Evolutionary conservation across 2,888 invertebrate species (phyloP), one percentile per base, ranked within the genome.

Genomic region (Glyphotaelius pellucidus): DNA sequence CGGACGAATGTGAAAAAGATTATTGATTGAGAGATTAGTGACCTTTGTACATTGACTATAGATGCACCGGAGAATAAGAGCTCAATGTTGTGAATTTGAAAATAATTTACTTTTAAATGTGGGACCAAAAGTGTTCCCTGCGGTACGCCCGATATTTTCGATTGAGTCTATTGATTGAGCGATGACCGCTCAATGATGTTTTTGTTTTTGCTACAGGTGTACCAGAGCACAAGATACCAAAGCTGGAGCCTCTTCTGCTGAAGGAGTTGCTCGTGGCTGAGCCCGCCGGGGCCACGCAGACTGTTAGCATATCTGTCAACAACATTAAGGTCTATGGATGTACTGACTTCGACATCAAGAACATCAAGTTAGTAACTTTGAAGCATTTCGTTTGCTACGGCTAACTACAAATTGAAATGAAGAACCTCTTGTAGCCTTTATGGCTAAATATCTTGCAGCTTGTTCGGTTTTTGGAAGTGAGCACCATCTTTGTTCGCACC

Each of bases 211-310:
- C 80, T 52, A 11, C 92, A 95, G 95, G 96, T 38, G 95, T 96
- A 14, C 96, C 96, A 0, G 96, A 97, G 92, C 95, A 96, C 93
- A 95, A 96, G 83, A 95, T 97, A 91, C 97, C 97, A 0, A 95
- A 96, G 30, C 94, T 97, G 90, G 97, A 97, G 94, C 97, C 97
- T 1, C 94, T 97, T 67, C 90, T 95, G 9, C 94, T 96, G 93
- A 95, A 95, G 90, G 96, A 96, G 93, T 67, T 97, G 30, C 95
- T 95, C n/a, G 95, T 95, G 0, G 95, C 96, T 32, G 95, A 96
- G 90, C 95, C 95, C 5, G 93, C 93, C 15, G 95, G 94, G 12
- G 94, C 94, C 31, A 80, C n/a, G 1, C 92, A 91, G 67, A 95
- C 95, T 0, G 94, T 96, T 92, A 95, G 94, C 94, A 94, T 96